These are phyloP conservation scores for Pavo muticus DNA, from an alignment of 2,113 vertebrate genomes.

Conservation along the genomic window DNA sequence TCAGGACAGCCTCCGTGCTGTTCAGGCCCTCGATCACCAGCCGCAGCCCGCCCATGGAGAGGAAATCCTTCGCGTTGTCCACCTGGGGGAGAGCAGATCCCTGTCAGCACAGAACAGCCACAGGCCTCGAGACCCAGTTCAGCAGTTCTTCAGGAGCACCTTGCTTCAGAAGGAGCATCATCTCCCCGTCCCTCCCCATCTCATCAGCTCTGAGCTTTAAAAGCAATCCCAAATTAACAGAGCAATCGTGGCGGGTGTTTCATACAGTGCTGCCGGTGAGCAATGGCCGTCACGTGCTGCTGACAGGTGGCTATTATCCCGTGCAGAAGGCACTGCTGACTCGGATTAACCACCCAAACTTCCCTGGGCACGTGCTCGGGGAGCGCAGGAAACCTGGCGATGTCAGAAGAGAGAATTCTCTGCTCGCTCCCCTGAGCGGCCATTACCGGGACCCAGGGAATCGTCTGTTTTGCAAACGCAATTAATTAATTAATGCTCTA, in stretches of 20 bases:
- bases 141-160: background rate
- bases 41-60: constrained; percentile 88
- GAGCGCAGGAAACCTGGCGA: background rate
- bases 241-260: background rate
- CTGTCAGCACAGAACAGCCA: background rate
- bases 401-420: background rate
- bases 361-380: background rate
- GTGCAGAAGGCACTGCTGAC: background rate
- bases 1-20: constrained; percentile 83
- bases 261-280: rapidly evolving
- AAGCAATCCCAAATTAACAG: background rate
- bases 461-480: background rate
- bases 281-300: background rate
- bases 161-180: background rate
- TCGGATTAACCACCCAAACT: constrained; percentile 34
- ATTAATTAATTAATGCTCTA: constrained; percentile 14
- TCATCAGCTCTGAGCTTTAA: background rate
- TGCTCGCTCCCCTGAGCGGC: background rate
- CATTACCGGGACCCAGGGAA: background rate
- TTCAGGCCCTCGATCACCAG: constrained; percentile 88
- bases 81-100: constrained; percentile 80
- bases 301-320: constrained; percentile 17
- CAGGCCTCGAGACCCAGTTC: background rate
- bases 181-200: background rate
- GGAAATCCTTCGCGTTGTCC: constrained; percentile 92